Evolutionary conservation across 2,888 invertebrate genomes (phyloP), one percentile per base, ranked within the genome.

Genomic region (Eretmocerus hayati): DNA sequence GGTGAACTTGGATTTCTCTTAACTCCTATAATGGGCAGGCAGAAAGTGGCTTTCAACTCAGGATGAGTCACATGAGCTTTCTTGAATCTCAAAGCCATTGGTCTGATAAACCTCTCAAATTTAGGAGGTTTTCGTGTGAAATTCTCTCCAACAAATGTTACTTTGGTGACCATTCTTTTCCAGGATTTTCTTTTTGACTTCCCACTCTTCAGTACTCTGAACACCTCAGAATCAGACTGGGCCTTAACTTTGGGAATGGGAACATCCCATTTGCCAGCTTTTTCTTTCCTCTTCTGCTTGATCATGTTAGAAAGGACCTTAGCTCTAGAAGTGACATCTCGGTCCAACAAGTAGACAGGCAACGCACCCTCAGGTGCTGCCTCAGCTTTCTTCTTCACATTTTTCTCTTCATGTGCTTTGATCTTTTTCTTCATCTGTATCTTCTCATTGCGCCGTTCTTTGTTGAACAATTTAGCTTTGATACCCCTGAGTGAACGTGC

Each of bases 81-180:
- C 65, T 94, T 95, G 69, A 93, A 95, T 41, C 97, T 77, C 3
- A 97, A 72, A 1, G 87, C 95, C 97, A 97, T 99, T 0, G 99
- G 99, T 44, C 99, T 76, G 53, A 99, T 97, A 66, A 99, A 99
- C 51, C 99, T 79, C 68, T 99, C 99, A 75, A 93, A 99, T 72
- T 99, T 99, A 0, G 97, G 99, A 18, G 99, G 99, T 76, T 99
- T 99, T 35, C 99, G 79, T 2, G 99, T 99, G 69, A 99, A 99
- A 48, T 89, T 90, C 68, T 99, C 99, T 0, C 97, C 97, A 3
- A 99, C 99, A 73, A 83, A 99, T 41, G 91, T 91, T 0, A 94
- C 94, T 78, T 97, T 99, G 0, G 97, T 99, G 0, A 99, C 96
- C 95, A 99, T 96, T 50, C 99, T 78, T 67, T 99, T 99, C 99